Evolutionary conservation across 2,888 invertebrate species (phyloP), one percentile per base, ranked within the genome.

Genomic region (Ischnus inquisitorius): DNA sequence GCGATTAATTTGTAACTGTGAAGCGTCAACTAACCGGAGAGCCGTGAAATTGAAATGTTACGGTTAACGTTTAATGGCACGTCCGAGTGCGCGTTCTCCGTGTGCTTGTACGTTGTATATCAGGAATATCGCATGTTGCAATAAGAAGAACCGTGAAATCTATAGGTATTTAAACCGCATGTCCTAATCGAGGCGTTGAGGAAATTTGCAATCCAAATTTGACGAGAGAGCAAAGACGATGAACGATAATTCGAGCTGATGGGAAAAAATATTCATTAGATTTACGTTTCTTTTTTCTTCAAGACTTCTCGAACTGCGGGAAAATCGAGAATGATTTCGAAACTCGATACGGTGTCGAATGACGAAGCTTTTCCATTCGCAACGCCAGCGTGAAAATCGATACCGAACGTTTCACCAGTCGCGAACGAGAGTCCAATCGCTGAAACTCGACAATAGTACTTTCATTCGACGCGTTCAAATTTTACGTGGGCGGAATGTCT

Each of bases 1-100:
- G 19, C 41, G 39, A 74, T 78, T 82, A 74, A 67, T 77, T 72
- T 78, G 60, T 60, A 48, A 46, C 71, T 60, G n/a, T 14, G 48
- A 14, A 43, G 67, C 16, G 68, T 41, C 41, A 74, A 67, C 41
- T 41, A 48, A 72, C 62, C 46, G 25, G 60, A 57, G 68, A 39
- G 16, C 12, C 54, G 34, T 22, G 19, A 19, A 3, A 34, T 48
- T 39, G 41, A 3, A 28, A 28, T 22, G 62, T 62, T 71, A 41
- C 34, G 62, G 12, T 25, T 62, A 71, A 62, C 46, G 54, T 19
- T 48, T 39, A 14, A 28, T 22, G 16, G 41, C 22, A 16, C 22
- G 19, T 4, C 41, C 12, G 6, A 12, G 12, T 1, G 10, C 39
- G 16, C 41, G 41, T 54, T 19, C 12, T 14, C 16, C 10, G 16